A percentile compares a stretch with the other conserved stretches of the same genome.
Evolutionary conservation across 2,797 vertebrate genomes (phyloP).

Genomic region (Merluccius polli): DNA sequence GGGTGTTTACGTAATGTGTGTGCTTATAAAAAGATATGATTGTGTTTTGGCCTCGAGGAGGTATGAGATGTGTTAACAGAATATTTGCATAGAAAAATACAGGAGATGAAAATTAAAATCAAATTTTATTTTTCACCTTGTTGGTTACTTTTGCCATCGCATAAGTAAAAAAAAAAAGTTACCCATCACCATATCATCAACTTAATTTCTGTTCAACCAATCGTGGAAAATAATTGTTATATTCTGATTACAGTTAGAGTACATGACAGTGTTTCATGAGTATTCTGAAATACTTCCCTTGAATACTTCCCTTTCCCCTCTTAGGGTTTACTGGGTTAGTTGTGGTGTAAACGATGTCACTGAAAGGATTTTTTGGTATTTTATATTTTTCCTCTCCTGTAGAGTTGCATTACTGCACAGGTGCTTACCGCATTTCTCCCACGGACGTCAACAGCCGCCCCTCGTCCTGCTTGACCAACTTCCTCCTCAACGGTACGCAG

Average conservation of each 20-base stretch:
- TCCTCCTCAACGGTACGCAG: constrained; percentile 89
- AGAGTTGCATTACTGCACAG: constrained; percentile 98
- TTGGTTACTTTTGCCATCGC: too few relatives aligned
- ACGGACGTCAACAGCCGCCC: constrained; percentile 98
- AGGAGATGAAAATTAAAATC: too few relatives aligned
- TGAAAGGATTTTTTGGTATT: too few relatives aligned
- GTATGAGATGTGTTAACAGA: too few relatives aligned
- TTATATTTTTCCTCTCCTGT: constrained; percentile 35
- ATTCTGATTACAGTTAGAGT: not conserved
- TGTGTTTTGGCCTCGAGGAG: not conserved
- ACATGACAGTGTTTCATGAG: not conserved
- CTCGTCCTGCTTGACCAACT: constrained; percentile 97
- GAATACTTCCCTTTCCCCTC: too few relatives aligned
- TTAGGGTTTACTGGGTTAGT: not conserved
- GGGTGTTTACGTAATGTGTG: not conserved
- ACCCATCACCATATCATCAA: not conserved
- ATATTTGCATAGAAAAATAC: too few relatives aligned
- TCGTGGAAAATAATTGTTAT: not conserved
- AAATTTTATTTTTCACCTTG: too few relatives aligned
- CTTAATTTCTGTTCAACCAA: not conserved
- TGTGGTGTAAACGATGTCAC: constrained; percentile 12
- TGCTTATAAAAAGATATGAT: not conserved
- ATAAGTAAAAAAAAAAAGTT: too few relatives aligned
- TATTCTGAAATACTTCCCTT: not conserved
- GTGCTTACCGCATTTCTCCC: constrained; percentile 95